These are phyloP conservation scores for Amphibalanus amphitrite DNA, from an alignment of 1,140 invertebrate species.

Conservation along the genomic window DNA sequence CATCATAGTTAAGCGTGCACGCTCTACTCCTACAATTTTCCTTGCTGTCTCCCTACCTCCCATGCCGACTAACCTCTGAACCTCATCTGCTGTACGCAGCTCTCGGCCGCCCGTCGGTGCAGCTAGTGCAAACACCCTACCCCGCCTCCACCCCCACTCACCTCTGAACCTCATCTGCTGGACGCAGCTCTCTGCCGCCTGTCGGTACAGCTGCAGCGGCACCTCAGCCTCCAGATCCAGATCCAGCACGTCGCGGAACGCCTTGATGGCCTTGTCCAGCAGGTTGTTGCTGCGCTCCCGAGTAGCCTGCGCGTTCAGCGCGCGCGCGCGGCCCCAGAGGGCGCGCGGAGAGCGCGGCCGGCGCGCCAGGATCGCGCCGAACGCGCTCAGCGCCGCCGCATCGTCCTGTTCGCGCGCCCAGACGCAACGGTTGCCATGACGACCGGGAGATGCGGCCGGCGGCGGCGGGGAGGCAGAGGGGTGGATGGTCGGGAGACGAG, in stretches of 20 bases:
- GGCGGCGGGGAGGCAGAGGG: slow-evolving; percentile 11
- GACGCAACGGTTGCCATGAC: slow-evolving; percentile 14
- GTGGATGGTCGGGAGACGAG: slow-evolving; percentile 6
- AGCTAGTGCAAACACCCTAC: no score
- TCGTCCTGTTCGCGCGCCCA: slow-evolving; percentile 26
- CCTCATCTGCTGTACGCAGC: no score
- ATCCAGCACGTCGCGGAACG: slow-evolving; percentile 39
- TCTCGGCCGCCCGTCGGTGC: no score
- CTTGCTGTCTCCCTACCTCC: no score
- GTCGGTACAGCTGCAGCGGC: slow-evolving; percentile 40
- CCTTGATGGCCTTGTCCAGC: slow-evolving; percentile 44
- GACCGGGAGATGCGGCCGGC: slow-evolving; percentile 7
- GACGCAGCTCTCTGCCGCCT: slow-evolving; percentile 44
- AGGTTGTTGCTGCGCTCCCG: slow-evolving; percentile 42
- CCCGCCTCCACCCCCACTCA: no score
- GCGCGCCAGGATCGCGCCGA: slow-evolving; percentile 32
- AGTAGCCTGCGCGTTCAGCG: slow-evolving; percentile 24
- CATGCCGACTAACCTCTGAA: no score
- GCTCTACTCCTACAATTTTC: no score
- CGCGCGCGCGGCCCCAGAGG: slow-evolving; percentile 39
- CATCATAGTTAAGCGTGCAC: no score
- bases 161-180: slow-evolving; percentile 61
- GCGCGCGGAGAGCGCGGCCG: slow-evolving; percentile 40
- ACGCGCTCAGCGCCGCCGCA: slow-evolving; percentile 28
- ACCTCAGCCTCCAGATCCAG: slow-evolving; percentile 30